These are phyloP conservation scores for Drosophila pruinosa DNA, from an alignment of 1,140 invertebrate species.

Conservation along the genomic window DNA sequence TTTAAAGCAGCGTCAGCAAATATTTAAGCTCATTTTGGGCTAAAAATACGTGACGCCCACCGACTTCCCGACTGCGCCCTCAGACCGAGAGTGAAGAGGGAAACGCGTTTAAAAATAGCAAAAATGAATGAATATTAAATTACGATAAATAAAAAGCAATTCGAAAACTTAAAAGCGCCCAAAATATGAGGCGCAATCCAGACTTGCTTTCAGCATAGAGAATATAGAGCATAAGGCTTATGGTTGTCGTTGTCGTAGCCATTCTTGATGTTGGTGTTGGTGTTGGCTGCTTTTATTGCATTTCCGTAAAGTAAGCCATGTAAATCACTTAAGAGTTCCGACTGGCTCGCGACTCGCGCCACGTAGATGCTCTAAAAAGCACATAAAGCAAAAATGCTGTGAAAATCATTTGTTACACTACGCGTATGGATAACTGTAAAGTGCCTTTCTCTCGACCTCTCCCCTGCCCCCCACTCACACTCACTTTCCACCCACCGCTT, in stretches of 20 bases:
- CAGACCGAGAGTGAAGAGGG: constrained; percentile 1
- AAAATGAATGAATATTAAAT: constrained; percentile 74
- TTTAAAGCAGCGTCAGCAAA: constrained; percentile 41
- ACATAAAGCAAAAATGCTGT: constrained; percentile 76
- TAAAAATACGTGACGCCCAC: constrained; percentile 24
- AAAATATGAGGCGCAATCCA: constrained; percentile 10
- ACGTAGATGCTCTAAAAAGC: constrained; percentile 59
- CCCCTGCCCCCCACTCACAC: no score
- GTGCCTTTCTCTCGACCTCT: constrained; percentile 40
- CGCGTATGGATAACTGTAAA: constrained; percentile 78
- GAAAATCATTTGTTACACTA: constrained; percentile 80
- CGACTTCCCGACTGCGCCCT: no score
- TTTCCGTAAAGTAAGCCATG: constrained; percentile 72
- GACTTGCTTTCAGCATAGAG: neutral
- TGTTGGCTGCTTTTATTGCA: constrained; percentile 53
- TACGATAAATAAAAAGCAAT: constrained; percentile 52
- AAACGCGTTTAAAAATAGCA: constrained; percentile 62
- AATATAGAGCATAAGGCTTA: neutral
- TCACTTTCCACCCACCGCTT: neutral
- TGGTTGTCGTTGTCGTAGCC: neutral
- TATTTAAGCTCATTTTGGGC: constrained; percentile 32
- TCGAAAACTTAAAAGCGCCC: constrained; percentile 24
- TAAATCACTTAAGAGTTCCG: constrained; percentile 73
- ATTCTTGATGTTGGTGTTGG: neutral
- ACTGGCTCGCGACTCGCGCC: constrained; percentile 26